phyloP scores from a whole-genome alignment of 23 tunicate species.

The Ciona savignyi region DNA sequence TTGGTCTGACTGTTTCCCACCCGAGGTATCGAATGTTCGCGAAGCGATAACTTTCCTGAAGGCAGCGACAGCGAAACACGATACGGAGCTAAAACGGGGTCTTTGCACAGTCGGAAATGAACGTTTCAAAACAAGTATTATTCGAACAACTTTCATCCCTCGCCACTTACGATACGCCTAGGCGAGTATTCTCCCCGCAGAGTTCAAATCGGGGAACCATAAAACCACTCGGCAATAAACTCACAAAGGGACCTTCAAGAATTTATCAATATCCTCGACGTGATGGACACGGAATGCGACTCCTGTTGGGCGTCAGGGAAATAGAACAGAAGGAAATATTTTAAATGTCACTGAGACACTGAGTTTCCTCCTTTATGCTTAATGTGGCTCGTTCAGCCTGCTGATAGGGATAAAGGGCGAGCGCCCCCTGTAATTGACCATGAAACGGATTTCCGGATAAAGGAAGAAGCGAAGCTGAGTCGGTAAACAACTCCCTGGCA shows the following conservation, averaged over 20 bases:
- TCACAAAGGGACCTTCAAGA: neutral
- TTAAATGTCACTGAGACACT: too few relatives aligned
- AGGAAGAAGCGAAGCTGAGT: neutral
- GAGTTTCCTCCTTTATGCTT: neutral
- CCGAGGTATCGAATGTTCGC: neutral
- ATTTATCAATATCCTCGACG: neutral
- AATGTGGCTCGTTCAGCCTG: neutral
- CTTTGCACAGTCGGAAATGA: neutral
- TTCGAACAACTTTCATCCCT: neutral
- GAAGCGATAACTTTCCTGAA: neutral
- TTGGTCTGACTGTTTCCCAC: neutral
- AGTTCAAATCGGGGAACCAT: neutral
- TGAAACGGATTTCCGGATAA: neutral
- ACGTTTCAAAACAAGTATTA: neutral
- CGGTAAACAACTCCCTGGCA: neutral
- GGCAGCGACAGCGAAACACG: neutral
- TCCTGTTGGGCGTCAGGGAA: neutral
- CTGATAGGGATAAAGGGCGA: neutral
- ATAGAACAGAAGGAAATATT: too few relatives aligned
- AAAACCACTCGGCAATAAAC: neutral
- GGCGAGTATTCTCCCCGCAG: neutral
- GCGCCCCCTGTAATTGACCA: slow-evolving; percentile 1
- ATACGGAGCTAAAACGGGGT: neutral
- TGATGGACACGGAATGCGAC: neutral
- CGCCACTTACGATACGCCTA: neutral